A percentile compares a stretch with the other conserved stretches of the same genome.
phyloP scores from a whole-genome alignment of 2,888 invertebrate genomes.

The Nemapogon koenigi region DNA sequence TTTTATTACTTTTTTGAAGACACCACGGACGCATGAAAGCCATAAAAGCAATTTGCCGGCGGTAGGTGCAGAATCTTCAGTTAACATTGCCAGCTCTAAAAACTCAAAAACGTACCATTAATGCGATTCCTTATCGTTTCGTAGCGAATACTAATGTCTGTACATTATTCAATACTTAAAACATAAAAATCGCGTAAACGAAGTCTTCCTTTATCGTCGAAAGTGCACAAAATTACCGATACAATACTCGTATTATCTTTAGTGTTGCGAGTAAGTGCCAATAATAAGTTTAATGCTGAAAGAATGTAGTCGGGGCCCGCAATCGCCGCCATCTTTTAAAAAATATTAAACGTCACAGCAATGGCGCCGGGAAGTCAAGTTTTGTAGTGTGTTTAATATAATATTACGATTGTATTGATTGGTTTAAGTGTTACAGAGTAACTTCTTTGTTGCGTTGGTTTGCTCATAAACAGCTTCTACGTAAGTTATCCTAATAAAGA shows the following conservation, averaged over 20 bases:
- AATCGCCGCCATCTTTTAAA: slow-evolving; percentile 35
- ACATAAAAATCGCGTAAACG: slow-evolving; percentile 37
- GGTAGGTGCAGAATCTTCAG: too few species aligned
- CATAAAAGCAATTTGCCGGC: too few species aligned
- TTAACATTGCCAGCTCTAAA: slow-evolving; percentile 32
- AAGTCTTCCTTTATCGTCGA: slow-evolving; percentile 36
- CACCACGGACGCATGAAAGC: too few species aligned
- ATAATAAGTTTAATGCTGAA: slow-evolving; percentile 49
- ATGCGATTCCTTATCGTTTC: slow-evolving; percentile 34
- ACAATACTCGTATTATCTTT: slow-evolving; percentile 54
- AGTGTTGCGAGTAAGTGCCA: slow-evolving; percentile 46
- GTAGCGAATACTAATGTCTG: slow-evolving; percentile 30
- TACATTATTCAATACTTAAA: slow-evolving; percentile 46
- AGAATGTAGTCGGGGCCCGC: slow-evolving; percentile 29
- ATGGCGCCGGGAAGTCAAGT: slow-evolving; percentile 24
- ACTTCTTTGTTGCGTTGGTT: too few species aligned
- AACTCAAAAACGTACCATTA: slow-evolving; percentile 26
- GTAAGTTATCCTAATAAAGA: too few species aligned
- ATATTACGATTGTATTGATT: background rate
- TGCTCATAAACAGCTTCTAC: too few species aligned
- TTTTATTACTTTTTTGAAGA: too few species aligned
- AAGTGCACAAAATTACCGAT: slow-evolving; percentile 47
- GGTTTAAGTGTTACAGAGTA: background rate
- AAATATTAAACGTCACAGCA: slow-evolving; percentile 20
- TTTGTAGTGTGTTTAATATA: background rate